phyloP scores from a whole-genome alignment of 35 echinoderm and acorn worm species.

The Hemicentrotus pulcherrimus region DNA sequence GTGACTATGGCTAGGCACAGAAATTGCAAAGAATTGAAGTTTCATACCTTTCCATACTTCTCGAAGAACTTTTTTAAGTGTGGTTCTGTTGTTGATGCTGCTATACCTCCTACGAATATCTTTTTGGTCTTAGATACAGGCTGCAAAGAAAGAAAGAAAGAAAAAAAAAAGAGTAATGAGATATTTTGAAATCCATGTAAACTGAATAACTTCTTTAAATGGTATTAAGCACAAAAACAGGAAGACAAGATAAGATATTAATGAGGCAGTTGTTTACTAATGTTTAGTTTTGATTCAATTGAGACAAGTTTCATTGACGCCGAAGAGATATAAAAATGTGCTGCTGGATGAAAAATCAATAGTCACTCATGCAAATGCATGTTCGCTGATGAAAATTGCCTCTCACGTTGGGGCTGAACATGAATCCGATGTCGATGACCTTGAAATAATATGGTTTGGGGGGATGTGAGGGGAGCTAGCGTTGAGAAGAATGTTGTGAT shows the following conservation, averaged over 20 bases:
- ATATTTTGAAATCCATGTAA: background rate
- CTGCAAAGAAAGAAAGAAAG: slow-evolving; percentile 65
- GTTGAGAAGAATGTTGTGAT: background rate
- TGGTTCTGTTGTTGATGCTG: slow-evolving; percentile 66
- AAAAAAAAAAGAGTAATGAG: background rate
- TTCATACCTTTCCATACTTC: slow-evolving; percentile 85
- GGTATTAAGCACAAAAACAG: background rate
- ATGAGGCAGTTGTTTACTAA: background rate
- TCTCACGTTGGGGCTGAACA: background rate
- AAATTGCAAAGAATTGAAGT: background rate
- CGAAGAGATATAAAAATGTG: background rate
- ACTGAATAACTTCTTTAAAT: background rate
- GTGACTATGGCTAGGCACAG: too few relatives aligned
- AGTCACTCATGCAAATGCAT: background rate
- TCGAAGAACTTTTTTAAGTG: slow-evolving; percentile 84
- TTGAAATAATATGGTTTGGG: slow-evolving; percentile 6
- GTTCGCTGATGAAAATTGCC: background rate
- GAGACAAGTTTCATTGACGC: background rate
- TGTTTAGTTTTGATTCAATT: background rate
- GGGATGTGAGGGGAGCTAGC: background rate
- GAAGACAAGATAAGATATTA: background rate
- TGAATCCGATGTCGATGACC: background rate
- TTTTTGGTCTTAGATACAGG: slow-evolving; percentile 87
- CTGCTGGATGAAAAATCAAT: background rate
- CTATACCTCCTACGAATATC: slow-evolving; percentile 82